A percentile compares a stretch with the other conserved stretches of the same genome.
These are phyloP conservation scores for Drosophila nannoptera DNA, from an alignment of 1,140 invertebrate species.

Conservation along the genomic window DNA sequence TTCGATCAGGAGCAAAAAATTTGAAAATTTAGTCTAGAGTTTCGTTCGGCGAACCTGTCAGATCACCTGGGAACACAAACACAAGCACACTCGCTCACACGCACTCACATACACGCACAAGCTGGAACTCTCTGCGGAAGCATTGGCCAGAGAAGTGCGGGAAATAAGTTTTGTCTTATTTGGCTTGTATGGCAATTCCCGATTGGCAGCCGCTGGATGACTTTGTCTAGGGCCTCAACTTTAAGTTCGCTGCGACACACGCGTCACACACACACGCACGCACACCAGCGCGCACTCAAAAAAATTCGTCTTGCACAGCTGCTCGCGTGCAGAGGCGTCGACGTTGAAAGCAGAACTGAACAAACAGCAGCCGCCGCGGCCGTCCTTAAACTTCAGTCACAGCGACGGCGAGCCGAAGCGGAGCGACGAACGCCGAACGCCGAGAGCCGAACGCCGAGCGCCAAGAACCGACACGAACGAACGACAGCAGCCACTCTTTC, in stretches of 20 bases:
- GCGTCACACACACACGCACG: constrained; percentile 11
- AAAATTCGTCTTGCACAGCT: not conserved
- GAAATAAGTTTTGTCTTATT: not conserved
- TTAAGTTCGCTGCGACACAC: constrained; percentile 39
- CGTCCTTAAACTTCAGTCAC: constrained; percentile 65
- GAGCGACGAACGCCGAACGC: not conserved
- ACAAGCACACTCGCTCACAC: constrained; percentile 7
- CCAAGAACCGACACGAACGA: constrained; percentile 2
- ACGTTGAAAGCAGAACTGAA: constrained; percentile 59
- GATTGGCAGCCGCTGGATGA: constrained; percentile 35
- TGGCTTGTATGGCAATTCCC: constrained; percentile 23
- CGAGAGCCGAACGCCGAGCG: constrained; percentile 1
- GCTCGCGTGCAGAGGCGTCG: constrained; percentile 52
- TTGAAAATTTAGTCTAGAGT: constrained; percentile 9
- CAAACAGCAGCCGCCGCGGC: constrained; percentile 34
- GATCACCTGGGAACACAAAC: constrained; percentile 8
- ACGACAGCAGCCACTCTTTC: constrained; percentile 7
- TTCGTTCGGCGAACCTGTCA: not conserved
- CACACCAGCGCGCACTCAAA: constrained; percentile 11
- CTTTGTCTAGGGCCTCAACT: constrained; percentile 31
- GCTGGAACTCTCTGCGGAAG: not conserved
- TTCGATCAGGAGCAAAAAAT: constrained; percentile 8
- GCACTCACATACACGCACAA: too few relatives aligned
- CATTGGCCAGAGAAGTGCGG: not conserved
- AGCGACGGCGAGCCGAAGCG: constrained; percentile 20